phyloP scores from a whole-genome alignment of 2,113 vertebrate genomes.

The Chaetodon trifascialis region DNA sequence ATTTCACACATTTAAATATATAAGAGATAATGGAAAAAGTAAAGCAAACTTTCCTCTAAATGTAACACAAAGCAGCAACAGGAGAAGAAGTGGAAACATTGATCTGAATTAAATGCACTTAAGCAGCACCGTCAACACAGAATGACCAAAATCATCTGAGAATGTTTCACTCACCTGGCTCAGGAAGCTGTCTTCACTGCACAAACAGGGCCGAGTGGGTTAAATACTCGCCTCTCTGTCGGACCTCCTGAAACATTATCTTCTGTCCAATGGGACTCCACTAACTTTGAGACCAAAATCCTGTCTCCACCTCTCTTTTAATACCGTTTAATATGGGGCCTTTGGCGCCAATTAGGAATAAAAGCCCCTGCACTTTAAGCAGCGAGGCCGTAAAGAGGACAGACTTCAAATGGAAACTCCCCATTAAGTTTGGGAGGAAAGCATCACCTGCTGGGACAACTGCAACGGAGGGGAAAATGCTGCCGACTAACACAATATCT shows the following conservation, averaged over 20 bases:
- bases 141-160: background rate
- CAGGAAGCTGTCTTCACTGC: slow-evolving; percentile 57
- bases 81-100: too few species aligned
- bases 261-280: slow-evolving; percentile 64
- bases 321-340: slow-evolving; percentile 65
- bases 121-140: background rate
- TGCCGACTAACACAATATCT: slow-evolving; percentile 60
- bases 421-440: slow-evolving; percentile 72
- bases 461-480: slow-evolving; percentile 65
- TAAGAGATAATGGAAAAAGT: background rate
- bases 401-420: slow-evolving; percentile 79
- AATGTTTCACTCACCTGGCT: slow-evolving; percentile 68
- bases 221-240: slow-evolving; percentile 71
- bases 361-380: slow-evolving; percentile 52
- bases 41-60: background rate
- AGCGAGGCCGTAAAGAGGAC: slow-evolving; percentile 72
- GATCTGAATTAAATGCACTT: background rate
- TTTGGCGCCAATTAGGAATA: slow-evolving; percentile 75
- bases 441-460: slow-evolving; percentile 78
- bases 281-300: slow-evolving; percentile 11
- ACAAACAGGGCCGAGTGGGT: slow-evolving; percentile 22
- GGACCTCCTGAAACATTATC: slow-evolving; percentile 28
- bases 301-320: slow-evolving; percentile 61
- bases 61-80: background rate
- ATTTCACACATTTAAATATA: too few species aligned